Evolutionary conservation across 2,888 invertebrate genomes (phyloP).

Genomic region (Stenchaetothrips biformis): DNA sequence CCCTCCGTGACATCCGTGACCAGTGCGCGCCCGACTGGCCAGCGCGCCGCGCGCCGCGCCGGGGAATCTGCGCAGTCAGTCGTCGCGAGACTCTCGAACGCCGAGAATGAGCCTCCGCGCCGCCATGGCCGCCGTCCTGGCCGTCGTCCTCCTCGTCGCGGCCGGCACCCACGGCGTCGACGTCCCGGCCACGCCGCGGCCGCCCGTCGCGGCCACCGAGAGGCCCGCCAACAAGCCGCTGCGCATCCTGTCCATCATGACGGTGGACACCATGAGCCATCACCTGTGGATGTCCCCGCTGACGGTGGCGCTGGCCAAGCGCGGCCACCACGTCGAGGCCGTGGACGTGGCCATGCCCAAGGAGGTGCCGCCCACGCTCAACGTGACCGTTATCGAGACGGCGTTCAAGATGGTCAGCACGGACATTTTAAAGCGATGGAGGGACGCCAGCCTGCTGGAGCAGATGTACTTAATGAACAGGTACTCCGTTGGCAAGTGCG

Average conservation of each 20-base stretch:
- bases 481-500: not conserved
- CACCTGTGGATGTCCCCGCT: slow-evolving; percentile 11
- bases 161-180: not conserved
- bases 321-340: not conserved
- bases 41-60: no score
- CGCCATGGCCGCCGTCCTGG: not conserved
- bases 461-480: not conserved
- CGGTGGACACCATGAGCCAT: slow-evolving; percentile 16
- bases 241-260: slow-evolving; percentile 11
- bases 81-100: no score
- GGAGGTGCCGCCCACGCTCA: slow-evolving; percentile 10
- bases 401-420: not conserved
- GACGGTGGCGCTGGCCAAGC: not conserved
- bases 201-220: not conserved
- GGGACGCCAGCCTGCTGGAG: not conserved
- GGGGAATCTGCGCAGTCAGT: no score
- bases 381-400: not conserved
- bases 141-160: not conserved
- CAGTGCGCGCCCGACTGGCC: no score
- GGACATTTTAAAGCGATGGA: not conserved
- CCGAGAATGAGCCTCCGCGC: not conserved
- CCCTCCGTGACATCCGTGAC: no score
- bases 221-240: not conserved
- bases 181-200: not conserved
- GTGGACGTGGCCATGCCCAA: not conserved